Conservation (phyloP, 92 coral and sea anemone species). For the Epizoanthus illoricatus region DNA sequence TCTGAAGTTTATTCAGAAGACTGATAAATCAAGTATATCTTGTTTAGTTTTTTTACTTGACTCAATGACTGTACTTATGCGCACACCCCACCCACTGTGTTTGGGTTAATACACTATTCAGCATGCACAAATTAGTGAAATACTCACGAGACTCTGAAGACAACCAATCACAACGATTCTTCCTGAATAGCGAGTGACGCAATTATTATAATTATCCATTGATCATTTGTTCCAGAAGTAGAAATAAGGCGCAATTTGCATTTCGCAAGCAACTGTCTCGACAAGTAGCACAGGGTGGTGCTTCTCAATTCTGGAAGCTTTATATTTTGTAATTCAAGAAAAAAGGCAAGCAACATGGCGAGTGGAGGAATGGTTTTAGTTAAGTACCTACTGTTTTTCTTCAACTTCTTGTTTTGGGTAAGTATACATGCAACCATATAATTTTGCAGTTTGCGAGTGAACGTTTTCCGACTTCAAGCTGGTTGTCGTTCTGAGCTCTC, state of each 20-base stretch:
- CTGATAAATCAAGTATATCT: too few species aligned
- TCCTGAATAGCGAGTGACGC: constrained; percentile 9
- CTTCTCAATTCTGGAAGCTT: background rate
- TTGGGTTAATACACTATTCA: too few species aligned
- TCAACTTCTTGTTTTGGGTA: constrained; percentile 84
- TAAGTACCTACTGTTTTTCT: constrained; percentile 81
- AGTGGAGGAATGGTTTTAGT: constrained; percentile 81
- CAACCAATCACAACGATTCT: constrained; percentile 42
- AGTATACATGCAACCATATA: constrained; percentile 26
- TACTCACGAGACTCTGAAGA: constrained; percentile 46
- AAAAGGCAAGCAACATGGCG: constrained; percentile 54
- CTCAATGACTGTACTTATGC: too few species aligned
- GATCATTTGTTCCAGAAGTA: constrained; percentile 17
- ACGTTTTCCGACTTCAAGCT: background rate
- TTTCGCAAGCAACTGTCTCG: constrained; percentile 32
- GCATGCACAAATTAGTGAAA: background rate
- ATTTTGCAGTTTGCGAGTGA: too few species aligned
- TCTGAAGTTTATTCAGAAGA: too few species aligned
- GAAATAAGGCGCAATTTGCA: constrained; percentile 14
- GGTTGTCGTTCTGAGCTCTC: background rate
- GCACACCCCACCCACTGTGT: too few species aligned
- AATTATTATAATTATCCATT: background rate
- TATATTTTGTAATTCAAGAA: background rate
- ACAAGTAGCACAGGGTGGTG: background rate
- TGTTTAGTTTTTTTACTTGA: too few species aligned